Evolutionary conservation across 1,140 invertebrate genomes (phyloP), one percentile per base, ranked within the genome.

Genomic region (Diabrotica undecimpunctata): DNA sequence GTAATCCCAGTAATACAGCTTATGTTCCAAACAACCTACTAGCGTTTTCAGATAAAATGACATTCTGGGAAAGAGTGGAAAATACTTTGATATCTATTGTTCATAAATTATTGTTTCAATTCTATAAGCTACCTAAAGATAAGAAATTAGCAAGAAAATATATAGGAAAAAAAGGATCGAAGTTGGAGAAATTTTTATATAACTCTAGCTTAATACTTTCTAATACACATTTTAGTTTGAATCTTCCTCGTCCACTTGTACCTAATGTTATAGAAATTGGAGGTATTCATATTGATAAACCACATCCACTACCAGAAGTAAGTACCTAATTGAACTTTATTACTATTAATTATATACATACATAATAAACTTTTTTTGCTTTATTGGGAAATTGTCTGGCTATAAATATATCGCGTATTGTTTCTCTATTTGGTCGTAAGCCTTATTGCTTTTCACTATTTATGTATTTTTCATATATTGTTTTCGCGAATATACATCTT

Each of bases 221-320:
- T 0, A 88, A 88, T 73, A 79, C 80, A n/a, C 83, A 88, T 76
- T 81, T 82, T 56, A 74, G 79, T 3, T 56, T 86, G 5, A 82
- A 81, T 65, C 78, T 79, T 5, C 74, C 83, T 0, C 78, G 79
- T 50, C 81, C 83, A 0, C 74, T 74, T 10, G 74, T 79, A 3
- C 81, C 83, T 0, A 81, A 79, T 37, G 69, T 84, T 0, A 70
- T 87, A 6, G 84, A 87, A 75, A 80, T 88, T 12, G 86, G 83
- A 7, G 87, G 86, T n/a, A 69, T 88, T 5, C 85, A 76, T 71
- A 56, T 71, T 0, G 75, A 38, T 7, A 64, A 83, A 62, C 67
- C 81, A 0, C 84, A 87, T 65, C 77, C 80, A 10, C 70, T 89
- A 65, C 80, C 83, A n/a, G 65, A 81, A 58, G 85, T 86, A 79